Conservation (phyloP, 2,113 vertebrate species). For the Catharus minimus region DNA sequence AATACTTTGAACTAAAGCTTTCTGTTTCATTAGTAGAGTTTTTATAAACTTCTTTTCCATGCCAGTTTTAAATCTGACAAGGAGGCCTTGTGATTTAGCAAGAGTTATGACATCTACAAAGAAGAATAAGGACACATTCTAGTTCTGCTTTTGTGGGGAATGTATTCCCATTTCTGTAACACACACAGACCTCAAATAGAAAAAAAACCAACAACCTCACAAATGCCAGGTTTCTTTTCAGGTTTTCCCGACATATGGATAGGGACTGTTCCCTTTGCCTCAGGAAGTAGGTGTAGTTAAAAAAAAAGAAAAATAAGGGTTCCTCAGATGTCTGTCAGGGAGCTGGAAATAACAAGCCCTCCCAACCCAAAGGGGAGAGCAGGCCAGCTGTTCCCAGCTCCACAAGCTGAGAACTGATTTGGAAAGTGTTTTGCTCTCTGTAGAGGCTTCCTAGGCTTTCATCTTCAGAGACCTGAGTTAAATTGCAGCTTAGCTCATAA, state of each 20-base stretch:
- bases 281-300: neutral
- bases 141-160: neutral
- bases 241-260: neutral
- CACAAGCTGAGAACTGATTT: neutral
- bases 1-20: neutral
- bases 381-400: neutral
- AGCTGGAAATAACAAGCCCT: neutral
- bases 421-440: neutral
- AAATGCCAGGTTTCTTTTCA: neutral
- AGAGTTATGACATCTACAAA: neutral
- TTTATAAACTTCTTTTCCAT: neutral
- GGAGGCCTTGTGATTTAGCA: neutral
- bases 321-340: neutral
- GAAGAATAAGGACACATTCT: neutral
- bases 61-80: neutral
- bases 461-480: slow-evolving; percentile 31
- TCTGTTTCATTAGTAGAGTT: neutral
- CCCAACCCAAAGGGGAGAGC: neutral
- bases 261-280: neutral
- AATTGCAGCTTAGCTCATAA: slow-evolving; percentile 28
- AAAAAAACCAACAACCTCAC: neutral
- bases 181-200: neutral
- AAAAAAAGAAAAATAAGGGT: neutral
- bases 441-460: slow-evolving; percentile 32
- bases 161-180: neutral